phyloP scores from a whole-genome alignment of 2,797 vertebrate species.

The Poecilia velifera region DNA sequence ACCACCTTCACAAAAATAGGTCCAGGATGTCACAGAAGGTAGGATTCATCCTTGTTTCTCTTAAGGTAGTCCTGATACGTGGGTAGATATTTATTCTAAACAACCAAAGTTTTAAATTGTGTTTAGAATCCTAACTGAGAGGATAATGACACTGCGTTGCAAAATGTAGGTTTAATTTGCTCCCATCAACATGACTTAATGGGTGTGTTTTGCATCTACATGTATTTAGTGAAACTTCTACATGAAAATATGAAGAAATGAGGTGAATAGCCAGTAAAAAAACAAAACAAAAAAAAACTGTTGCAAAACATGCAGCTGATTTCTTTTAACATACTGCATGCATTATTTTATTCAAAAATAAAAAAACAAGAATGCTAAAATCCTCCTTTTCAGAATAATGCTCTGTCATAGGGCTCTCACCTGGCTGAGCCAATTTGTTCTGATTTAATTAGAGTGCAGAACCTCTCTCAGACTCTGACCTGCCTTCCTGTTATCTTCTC shows the following conservation, averaged over 20 bases:
- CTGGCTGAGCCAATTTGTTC: constrained; percentile 55
- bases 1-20: neutral
- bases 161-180: neutral
- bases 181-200: neutral
- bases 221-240: neutral
- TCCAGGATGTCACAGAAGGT: neutral
- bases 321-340: neutral
- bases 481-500: constrained; percentile 65
- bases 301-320: neutral
- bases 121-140: neutral
- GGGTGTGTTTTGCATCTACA: neutral
- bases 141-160: neutral
- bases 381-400: neutral
- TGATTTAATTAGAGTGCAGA: constrained; percentile 71
- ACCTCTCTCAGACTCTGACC: constrained; percentile 51
- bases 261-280: neutral
- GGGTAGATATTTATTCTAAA: neutral
- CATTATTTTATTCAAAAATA: neutral
- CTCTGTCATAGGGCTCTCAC: constrained; percentile 55
- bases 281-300: neutral
- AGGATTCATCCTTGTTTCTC: neutral
- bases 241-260: neutral
- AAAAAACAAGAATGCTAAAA: neutral
- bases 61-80: neutral
- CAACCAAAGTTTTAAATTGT: neutral